Evolutionary conservation across 2,888 invertebrate genomes (phyloP), one percentile per base, ranked within the genome.

Genomic region (Catocala sponsa): DNA sequence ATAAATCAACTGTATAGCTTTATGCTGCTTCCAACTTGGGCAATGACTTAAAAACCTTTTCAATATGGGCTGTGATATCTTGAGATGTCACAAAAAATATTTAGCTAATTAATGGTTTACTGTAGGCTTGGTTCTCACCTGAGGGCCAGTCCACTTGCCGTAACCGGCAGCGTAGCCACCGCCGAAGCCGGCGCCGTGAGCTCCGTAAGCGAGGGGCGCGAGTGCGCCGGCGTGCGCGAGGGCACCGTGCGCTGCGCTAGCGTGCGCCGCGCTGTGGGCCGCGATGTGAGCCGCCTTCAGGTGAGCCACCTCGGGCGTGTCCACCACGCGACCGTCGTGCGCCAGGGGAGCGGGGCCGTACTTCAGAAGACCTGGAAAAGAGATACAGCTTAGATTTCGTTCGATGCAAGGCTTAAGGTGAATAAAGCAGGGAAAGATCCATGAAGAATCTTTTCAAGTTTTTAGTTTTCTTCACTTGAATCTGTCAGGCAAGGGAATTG

Each of bases 251-350:
- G 83, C 81, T 10, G 88, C 90, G 61, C 66, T 81, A 35, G 83
- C 88, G 81, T 91, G 87, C 0, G 91, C 93, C 46, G 87, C 87
- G 46, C 89, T 86, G 85, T 92, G 94, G 38, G 95, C 95, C 57
- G 93, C 91, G 74, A 92, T 83, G 84, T 95, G 95, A 44, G 95
- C 95, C 41, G 95, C 92, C 86, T 95, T 95, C 64, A 95, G 95
- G 78, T 95, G 95, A 15, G 95, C 95, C 0, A 95, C 95, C 88
- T 95, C 95, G 66, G 95, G 94, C 33, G 95, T 95, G 88, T 94
- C 95, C 2, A 94, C 74, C 60, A 94, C 94, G 70, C 93, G 94
- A 44, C 94, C 94, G 80, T 94, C 94, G 67, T 94, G 94, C 33
- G 94, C 94, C 38, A 94, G 89, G 12, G 94, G 94, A 68, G 94